Evolutionary conservation across 2,888 invertebrate species (phyloP), one percentile per base, ranked within the genome.

Genomic region (Drosophila subsilvestris): DNA sequence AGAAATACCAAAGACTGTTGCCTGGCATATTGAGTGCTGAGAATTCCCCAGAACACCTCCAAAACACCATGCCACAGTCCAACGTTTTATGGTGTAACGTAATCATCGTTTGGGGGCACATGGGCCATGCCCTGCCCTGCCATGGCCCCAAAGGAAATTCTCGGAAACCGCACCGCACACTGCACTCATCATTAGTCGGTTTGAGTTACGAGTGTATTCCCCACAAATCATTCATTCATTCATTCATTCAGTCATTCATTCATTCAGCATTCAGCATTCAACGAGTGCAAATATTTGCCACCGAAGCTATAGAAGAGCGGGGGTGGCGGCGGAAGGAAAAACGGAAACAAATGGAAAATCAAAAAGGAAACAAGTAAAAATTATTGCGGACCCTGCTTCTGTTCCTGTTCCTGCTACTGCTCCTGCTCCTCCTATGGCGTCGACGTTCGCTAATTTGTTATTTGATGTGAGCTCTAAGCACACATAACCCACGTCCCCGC

Each of bases 381-480:
- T 57, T 56, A 72, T 71, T 63, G 70, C 67, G 50, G 59, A 70
- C 4, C 22, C 56, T 14, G 56, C 45, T 45, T 29, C 56, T 32
- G 7, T 7, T 66, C 43, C 62, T 54, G 59, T 7, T 66, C 45
- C 62, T 58, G 56, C 29, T 45, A n/a, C 55, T 45, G 14, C 56
- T 9, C 29, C 45, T 32, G 29, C 55, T 45, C 5, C 14, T 68
- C 43, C 62, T 60, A 59, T 67, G 68, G 66, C 67, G 56, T 53
- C 74, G 74, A 55, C 74, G 60, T n/a, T 59, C 69, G 70, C 72
- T 80, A 78, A 80, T 80, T 71, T 78, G 73, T 69, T 82, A 78
- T 76, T 80, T 80, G 79, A 80, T 72, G 81, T 74, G 65, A 54
- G 63, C 79, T 72, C 80, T 63, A 70, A 68, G 75, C 73, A 53